Evolutionary conservation across 2,888 invertebrate species (phyloP).

Genomic region (Mellilla xanthometata): DNA sequence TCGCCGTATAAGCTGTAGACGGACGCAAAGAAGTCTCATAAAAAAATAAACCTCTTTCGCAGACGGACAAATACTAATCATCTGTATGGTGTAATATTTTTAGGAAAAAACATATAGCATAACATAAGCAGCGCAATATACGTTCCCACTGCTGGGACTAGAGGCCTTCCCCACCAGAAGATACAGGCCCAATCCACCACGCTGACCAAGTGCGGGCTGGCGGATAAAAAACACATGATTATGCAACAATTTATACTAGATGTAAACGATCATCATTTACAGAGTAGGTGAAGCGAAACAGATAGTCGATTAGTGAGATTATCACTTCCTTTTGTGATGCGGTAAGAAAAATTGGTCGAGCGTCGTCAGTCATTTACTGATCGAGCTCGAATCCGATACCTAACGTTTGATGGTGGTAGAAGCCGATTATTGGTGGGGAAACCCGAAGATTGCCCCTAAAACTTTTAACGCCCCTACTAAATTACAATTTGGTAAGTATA

Average conservation of each 20-base stretch:
- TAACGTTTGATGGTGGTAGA: conserved; percentile 51
- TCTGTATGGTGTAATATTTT: too few species aligned
- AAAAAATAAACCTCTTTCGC: too few species aligned
- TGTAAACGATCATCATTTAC: conserved; percentile 16
- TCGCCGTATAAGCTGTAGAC: too few species aligned
- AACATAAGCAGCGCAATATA: too few species aligned
- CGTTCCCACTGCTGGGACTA: too few species aligned
- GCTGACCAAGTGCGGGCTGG: too few species aligned
- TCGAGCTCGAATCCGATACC: conserved; percentile 44
- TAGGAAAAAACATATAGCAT: too few species aligned
- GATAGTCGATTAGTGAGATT: conserved; percentile 34
- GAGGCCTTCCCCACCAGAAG: too few species aligned
- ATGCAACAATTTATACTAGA: conserved; percentile 6
- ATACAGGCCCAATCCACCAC: too few species aligned
- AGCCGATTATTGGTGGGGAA: conserved; percentile 59
- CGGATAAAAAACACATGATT: conserved; percentile 5
- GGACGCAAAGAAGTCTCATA: too few species aligned
- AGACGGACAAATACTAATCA: too few species aligned
- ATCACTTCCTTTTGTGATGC: conserved; percentile 30
- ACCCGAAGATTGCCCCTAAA: conserved; percentile 67
- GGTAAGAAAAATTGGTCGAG: conserved; percentile 45
- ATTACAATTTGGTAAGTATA: conserved; percentile 58
- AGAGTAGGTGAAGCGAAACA: conserved; percentile 22
- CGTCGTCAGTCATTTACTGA: conserved; percentile 50
- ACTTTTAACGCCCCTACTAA: conserved; percentile 65